These are phyloP conservation scores for Hemibagrus guttatus DNA, from an alignment of 2,797 vertebrate genomes.

Conservation along the genomic window DNA sequence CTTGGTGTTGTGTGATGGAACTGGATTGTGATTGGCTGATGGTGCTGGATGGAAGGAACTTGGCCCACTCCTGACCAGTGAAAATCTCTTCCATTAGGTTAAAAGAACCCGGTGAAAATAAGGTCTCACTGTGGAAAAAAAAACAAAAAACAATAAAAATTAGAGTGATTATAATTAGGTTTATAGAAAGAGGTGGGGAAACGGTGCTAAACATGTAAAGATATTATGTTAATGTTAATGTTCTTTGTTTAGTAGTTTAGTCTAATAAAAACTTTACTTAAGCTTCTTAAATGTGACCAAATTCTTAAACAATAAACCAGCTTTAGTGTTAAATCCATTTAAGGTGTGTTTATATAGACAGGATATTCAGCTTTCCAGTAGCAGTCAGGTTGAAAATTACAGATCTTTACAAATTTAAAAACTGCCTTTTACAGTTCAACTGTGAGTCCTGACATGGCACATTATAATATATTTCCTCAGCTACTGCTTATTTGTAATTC, in stretches of 20 bases:
- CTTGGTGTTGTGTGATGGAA: slow-evolving; percentile 32
- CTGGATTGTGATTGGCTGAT: slow-evolving; percentile 50
- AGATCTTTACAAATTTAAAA: not conserved
- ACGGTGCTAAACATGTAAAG: not conserved
- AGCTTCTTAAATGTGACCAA: not conserved
- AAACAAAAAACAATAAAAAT: not conserved
- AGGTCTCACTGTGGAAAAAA: slow-evolving; percentile 61
- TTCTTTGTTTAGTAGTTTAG: not conserved
- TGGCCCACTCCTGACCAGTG: slow-evolving; percentile 73
- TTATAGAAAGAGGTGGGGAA: not conserved
- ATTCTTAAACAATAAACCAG: not conserved
- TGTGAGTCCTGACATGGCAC: not conserved
- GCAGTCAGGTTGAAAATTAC: not conserved
- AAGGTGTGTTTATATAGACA: not conserved
- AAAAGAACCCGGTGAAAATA: slow-evolving; percentile 68
- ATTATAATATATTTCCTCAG: not conserved
- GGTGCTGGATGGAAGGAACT: slow-evolving; percentile 62
- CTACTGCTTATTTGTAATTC: not conserved
- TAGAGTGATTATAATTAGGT: not conserved
- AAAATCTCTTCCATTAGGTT: slow-evolving; percentile 77
- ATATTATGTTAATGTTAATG: not conserved
- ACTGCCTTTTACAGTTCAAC: not conserved
- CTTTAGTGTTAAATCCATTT: not conserved
- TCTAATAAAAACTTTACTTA: not conserved
- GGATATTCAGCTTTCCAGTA: not conserved